A percentile compares a stretch with the other conserved stretches of the same genome.
These are phyloP conservation scores for Lagenorhynchus albirostris DNA, from an alignment of 2,113 vertebrate genomes.

Conservation along the genomic window DNA sequence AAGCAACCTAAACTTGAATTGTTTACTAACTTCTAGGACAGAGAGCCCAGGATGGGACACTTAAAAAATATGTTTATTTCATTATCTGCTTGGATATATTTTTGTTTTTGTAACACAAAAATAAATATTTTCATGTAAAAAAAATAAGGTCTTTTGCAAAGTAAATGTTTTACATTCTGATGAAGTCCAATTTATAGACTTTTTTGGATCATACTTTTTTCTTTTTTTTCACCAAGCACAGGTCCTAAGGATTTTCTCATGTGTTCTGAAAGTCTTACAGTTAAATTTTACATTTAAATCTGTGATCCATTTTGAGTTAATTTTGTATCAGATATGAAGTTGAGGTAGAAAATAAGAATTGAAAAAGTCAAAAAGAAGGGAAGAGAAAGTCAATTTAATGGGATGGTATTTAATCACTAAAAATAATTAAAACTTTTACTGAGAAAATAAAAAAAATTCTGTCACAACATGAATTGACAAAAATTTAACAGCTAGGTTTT, in stretches of 20 bases:
- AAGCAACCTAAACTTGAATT: conserved; percentile 45
- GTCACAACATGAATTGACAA: conserved; percentile 20
- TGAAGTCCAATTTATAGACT: not conserved
- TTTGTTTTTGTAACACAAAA: conserved; percentile 61
- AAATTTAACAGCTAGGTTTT: conserved; percentile 13
- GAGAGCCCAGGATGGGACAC: not conserved
- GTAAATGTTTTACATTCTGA: not conserved
- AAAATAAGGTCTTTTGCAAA: not conserved
- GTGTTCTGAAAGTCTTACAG: not conserved
- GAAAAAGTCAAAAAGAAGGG: not conserved
- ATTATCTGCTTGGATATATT: conserved; percentile 51
- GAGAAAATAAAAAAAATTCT: not conserved
- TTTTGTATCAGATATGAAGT: not conserved
- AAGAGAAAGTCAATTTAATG: conserved; percentile 29
- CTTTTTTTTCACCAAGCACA: too few species aligned
- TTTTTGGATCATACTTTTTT: not conserved
- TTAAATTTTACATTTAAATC: conserved; percentile 29
- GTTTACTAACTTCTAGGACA: conserved; percentile 62
- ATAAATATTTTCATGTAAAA: conserved; percentile 64
- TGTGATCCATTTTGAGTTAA: conserved; percentile 13
- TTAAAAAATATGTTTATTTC: conserved; percentile 55
- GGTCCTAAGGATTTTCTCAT: not conserved
- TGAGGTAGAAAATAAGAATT: not conserved
- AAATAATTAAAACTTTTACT: conserved; percentile 15
- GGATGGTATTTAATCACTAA: not conserved